Conservation (phyloP, 2,888 invertebrate genomes). For the Drosophila demipolita region DNA sequence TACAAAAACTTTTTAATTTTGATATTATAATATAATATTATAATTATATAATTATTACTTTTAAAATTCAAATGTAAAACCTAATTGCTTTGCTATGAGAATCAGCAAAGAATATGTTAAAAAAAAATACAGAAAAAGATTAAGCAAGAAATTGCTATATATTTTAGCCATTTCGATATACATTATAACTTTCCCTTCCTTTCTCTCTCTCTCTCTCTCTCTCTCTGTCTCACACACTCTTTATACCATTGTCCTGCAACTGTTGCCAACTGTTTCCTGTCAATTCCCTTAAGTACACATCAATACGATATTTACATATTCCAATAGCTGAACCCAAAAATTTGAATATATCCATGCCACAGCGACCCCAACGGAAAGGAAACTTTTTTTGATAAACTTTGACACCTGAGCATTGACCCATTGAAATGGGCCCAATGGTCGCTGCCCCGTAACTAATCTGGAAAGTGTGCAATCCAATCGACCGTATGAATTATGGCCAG, state of each 20-base stretch:
- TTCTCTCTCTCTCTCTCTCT: neutral
- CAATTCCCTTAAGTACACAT: conserved; percentile 8
- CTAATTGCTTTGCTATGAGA: no score
- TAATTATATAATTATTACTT: neutral
- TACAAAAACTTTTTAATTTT: neutral
- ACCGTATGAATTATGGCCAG: conserved; percentile 73
- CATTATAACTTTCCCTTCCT: neutral
- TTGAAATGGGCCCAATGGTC: conserved; percentile 21
- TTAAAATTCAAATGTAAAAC: neutral
- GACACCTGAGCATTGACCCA: conserved; percentile 57
- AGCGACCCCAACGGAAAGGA: neutral
- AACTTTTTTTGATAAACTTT: conserved; percentile 32
- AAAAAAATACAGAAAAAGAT: neutral
- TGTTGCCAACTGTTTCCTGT: neutral
- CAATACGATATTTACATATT: conserved; percentile 27
- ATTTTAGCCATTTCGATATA: neutral
- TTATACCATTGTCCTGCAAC: neutral
- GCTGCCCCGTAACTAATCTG: conserved; percentile 40
- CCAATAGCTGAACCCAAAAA: conserved; percentile 1
- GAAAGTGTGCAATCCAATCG: conserved; percentile 65
- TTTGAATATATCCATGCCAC: neutral
- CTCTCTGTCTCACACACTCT: neutral
- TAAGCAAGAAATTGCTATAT: neutral
- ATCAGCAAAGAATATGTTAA: neutral
- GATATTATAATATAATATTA: neutral